A percentile compares a stretch with the other conserved stretches of the same genome.
These are phyloP conservation scores for Eubasilissa regina DNA, from an alignment of 1,140 invertebrate species.

Conservation along the genomic window DNA sequence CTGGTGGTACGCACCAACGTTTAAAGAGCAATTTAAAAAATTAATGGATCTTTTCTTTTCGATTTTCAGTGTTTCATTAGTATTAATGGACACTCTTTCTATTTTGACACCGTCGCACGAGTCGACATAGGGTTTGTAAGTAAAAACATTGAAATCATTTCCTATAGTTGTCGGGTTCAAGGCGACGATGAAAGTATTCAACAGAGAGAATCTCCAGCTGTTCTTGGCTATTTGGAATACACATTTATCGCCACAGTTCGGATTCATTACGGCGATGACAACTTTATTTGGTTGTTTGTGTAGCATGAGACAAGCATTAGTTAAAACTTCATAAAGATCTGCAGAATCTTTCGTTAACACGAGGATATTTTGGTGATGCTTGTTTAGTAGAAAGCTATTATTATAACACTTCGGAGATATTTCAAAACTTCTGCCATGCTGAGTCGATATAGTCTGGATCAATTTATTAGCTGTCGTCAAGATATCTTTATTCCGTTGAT, in stretches of 20 bases:
- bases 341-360: not conserved
- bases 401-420: not conserved
- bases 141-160: not conserved
- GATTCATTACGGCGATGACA: constrained; percentile 2
- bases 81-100: not conserved
- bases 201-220: not conserved
- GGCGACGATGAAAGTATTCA: constrained; percentile 4
- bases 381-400: not conserved
- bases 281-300: constrained; percentile 22
- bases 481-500: not conserved
- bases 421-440: not conserved
- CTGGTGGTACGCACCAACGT: not conserved
- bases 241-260: not conserved
- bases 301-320: not conserved
- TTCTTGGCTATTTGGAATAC: not conserved
- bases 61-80: not conserved
- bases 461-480: not conserved
- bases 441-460: not conserved
- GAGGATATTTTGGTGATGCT: not conserved
- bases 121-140: not conserved
- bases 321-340: constrained; percentile 10
- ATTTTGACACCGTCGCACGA: not conserved
- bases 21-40: constrained; percentile 11
- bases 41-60: not conserved
- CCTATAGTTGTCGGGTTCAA: not conserved